Percentiles rank a stretch among this genome's conserved stretches.
phyloP scores from a whole-genome alignment of 2,797 vertebrate species.

The Megaceryle alcyon region DNA sequence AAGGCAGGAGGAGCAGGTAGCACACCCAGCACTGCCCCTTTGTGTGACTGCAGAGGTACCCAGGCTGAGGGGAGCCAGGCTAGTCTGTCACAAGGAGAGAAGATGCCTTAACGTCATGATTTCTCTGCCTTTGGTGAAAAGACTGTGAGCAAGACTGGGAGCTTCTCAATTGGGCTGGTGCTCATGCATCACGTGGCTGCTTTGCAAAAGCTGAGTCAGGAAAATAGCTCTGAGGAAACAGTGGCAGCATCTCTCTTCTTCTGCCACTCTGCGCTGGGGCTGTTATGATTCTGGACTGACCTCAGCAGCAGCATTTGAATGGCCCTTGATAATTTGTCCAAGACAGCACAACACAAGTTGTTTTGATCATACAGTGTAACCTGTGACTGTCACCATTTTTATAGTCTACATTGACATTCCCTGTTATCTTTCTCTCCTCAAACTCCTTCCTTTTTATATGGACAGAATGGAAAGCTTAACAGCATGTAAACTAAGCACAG shows the following conservation, averaged over 20 bases:
- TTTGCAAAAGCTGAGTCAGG: not conserved
- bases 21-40: accelerated
- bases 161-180: not conserved
- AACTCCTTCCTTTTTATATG: not conserved
- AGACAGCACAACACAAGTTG: not conserved
- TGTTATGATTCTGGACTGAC: not conserved
- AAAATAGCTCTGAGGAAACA: not conserved
- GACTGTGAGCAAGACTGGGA: not conserved
- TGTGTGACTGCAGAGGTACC: accelerated
- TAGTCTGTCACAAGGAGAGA: accelerated
- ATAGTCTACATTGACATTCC: not conserved
- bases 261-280: not conserved
- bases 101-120: not conserved
- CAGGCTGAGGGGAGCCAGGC: not conserved
- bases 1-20: not conserved
- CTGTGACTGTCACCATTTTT: not conserved
- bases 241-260: not conserved
- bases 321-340: not conserved
- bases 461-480: not conserved
- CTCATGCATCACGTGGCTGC: accelerated
- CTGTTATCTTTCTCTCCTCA: not conserved
- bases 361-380: not conserved
- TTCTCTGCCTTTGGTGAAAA: not conserved
- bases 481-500: not conserved
- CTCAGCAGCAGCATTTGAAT: not conserved